Conservation (phyloP, 2,797 vertebrate species). For the Prunella strophiata region DNA sequence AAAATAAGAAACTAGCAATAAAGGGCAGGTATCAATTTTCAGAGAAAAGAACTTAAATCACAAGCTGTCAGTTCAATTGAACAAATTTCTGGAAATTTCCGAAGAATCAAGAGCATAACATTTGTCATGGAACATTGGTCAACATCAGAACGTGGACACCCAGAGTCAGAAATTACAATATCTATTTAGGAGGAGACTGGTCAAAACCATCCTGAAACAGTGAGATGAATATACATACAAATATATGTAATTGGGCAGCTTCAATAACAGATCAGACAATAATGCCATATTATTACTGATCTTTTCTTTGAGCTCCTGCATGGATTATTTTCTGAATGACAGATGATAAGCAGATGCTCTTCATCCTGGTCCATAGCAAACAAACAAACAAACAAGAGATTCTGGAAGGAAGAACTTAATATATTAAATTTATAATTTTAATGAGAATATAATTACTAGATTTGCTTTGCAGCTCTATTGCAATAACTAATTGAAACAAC, state of each 20-base stretch:
- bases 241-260: background rate
- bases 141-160: background rate
- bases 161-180: background rate
- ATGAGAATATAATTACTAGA: background rate
- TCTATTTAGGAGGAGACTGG: background rate
- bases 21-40: background rate
- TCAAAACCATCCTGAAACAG: background rate
- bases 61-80: background rate
- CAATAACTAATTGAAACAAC: background rate
- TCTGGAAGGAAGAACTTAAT: background rate
- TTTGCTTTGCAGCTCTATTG: background rate
- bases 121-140: background rate
- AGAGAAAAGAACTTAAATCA: constrained; percentile 20
- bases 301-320: background rate
- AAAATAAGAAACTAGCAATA: constrained; percentile 36
- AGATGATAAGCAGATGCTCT: background rate
- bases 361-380: background rate
- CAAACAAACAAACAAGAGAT: background rate
- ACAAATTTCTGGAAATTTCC: background rate
- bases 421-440: background rate
- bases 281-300: background rate
- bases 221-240: background rate
- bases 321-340: background rate
- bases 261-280: background rate
- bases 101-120: background rate